These are phyloP conservation scores for Huso huso DNA, from an alignment of 2,797 vertebrate genomes.

Conservation along the genomic window DNA sequence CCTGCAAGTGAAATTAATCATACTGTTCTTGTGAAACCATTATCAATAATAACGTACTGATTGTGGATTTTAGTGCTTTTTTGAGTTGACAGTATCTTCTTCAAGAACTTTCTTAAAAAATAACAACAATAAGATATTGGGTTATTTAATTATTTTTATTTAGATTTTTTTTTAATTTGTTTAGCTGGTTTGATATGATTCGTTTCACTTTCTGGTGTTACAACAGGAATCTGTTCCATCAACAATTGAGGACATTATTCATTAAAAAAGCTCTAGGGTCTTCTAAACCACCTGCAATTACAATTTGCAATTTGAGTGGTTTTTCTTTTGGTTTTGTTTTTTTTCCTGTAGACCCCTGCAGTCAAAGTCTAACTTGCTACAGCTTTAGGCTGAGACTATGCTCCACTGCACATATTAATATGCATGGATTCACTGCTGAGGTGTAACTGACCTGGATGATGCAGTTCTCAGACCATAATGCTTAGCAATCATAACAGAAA, in stretches of 20 bases:
- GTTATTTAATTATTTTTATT: too few relatives aligned
- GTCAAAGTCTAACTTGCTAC: background rate
- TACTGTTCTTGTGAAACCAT: background rate
- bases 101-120: too few relatives aligned
- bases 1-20: background rate
- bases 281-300: background rate
- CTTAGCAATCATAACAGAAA: conserved; percentile 12
- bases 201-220: too few relatives aligned
- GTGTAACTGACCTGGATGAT: conserved; percentile 2
- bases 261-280: too few relatives aligned
- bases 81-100: too few relatives aligned
- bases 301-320: background rate
- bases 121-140: too few relatives aligned
- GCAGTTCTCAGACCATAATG: background rate
- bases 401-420: background rate
- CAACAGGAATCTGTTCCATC: too few relatives aligned
- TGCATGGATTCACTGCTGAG: background rate
- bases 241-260: too few relatives aligned
- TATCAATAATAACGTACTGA: background rate
- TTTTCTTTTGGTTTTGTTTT: background rate
- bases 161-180: too few relatives aligned
- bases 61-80: too few relatives aligned
- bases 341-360: too few relatives aligned
- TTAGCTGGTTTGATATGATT: too few relatives aligned
- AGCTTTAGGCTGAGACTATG: background rate